Evolutionary conservation across 2,797 vertebrate species (phyloP).

Genomic region (Bradypodion pumilum): DNA sequence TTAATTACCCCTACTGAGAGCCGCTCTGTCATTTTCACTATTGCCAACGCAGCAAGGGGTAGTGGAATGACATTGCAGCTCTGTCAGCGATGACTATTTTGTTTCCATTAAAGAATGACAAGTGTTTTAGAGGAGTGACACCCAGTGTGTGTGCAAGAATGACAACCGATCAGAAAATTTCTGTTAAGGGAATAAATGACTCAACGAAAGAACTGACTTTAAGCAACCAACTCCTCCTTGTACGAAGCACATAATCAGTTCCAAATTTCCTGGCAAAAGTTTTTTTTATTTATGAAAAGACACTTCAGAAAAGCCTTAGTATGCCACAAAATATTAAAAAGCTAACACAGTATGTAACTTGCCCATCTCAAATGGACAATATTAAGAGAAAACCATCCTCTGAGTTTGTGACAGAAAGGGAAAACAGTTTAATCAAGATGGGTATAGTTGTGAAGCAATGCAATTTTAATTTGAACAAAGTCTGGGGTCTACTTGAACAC

Average conservation of each 20-base stretch:
- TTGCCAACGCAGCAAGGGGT: constrained; percentile 84
- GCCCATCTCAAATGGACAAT: constrained; percentile 71
- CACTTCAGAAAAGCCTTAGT: constrained; percentile 64
- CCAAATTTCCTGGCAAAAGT: constrained; percentile 74
- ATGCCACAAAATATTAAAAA: constrained; percentile 71
- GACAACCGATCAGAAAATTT: constrained; percentile 84
- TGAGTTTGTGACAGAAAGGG: constrained; percentile 37
- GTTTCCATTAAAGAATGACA: constrained; percentile 88
- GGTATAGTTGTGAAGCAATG: constrained; percentile 7
- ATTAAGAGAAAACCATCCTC: constrained; percentile 41
- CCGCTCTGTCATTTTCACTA: constrained; percentile 87
- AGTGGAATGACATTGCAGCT: constrained; percentile 81
- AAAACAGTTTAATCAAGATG: neutral
- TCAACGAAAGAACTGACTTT: constrained; percentile 75
- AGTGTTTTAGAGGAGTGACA: constrained; percentile 83
- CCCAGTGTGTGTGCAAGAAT: constrained; percentile 81
- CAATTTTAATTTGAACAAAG: constrained; percentile 8
- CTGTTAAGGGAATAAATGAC: constrained; percentile 86
- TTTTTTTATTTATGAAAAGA: constrained; percentile 70
- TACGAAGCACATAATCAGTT: constrained; percentile 70
- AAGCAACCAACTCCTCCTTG: constrained; percentile 70
- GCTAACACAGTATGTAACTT: constrained; percentile 44
- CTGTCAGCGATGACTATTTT: constrained; percentile 81
- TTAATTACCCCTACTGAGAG: constrained; percentile 97
- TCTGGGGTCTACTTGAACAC: neutral